Conservation (phyloP, 2,888 invertebrate species). For the Dilophus febrilis region DNA sequence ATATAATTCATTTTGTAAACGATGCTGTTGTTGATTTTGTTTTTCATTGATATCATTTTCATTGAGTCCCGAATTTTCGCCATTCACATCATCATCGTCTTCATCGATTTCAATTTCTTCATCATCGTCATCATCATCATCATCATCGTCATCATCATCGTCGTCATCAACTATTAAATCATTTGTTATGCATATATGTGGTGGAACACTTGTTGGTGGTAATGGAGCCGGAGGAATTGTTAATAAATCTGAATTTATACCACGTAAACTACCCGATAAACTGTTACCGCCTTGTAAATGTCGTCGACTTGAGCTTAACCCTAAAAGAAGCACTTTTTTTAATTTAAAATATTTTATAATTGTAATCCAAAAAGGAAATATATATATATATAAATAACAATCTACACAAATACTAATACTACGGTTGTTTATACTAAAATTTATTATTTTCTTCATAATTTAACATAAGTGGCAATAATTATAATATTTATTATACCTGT, state of each 20-base stretch:
- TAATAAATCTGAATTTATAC: constrained; percentile 27
- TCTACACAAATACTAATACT: too few relatives aligned
- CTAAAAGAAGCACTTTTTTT: constrained; percentile 12
- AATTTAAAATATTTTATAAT: not conserved
- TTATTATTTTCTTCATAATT: too few relatives aligned
- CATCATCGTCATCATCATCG: constrained; percentile 17
- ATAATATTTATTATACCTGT: constrained; percentile 20
- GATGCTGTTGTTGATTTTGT: not conserved
- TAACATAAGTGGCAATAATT: too few relatives aligned
- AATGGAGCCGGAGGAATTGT: constrained; percentile 30
- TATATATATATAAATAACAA: too few relatives aligned
- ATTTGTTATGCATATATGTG: constrained; percentile 27
- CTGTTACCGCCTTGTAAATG: constrained; percentile 30
- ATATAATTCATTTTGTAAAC: not conserved
- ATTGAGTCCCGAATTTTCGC: constrained; percentile 1
- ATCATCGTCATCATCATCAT: constrained; percentile 15
- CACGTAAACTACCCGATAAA: constrained; percentile 30
- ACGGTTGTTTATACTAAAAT: too few relatives aligned
- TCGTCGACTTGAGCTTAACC: constrained; percentile 30
- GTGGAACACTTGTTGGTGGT: constrained; percentile 29
- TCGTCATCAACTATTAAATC: constrained; percentile 14
- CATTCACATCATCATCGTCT: constrained; percentile 13
- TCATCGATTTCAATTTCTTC: constrained; percentile 24
- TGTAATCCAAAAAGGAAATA: not conserved
- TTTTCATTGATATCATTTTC: not conserved